Percentiles rank a stretch among this genome's conserved stretches.
These are phyloP conservation scores for Otocyon megalotis DNA, from an alignment of 2,113 vertebrate species.

Conservation along the genomic window DNA sequence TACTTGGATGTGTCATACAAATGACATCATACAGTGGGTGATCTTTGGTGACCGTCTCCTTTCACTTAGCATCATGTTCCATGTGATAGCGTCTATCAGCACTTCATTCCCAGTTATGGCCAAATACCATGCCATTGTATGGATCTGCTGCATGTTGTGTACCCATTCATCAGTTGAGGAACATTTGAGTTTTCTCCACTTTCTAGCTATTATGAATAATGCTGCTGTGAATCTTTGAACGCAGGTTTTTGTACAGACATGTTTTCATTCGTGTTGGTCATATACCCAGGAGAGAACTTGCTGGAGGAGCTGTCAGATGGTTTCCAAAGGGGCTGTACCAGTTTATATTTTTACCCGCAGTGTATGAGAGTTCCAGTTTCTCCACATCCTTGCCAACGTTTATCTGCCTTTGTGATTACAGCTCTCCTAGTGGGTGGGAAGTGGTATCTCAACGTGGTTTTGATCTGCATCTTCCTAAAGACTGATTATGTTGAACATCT, in stretches of 20 bases:
- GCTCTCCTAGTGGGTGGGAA: not conserved
- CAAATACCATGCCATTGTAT: not conserved
- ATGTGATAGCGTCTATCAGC: not conserved
- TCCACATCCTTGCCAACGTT: not conserved
- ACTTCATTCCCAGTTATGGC: not conserved
- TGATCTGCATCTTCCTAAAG: slow-evolving; percentile 27
- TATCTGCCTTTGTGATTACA: not conserved
- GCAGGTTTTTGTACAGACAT: not conserved
- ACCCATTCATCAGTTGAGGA: not conserved
- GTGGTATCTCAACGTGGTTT: not conserved
- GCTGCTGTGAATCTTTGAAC: not conserved
- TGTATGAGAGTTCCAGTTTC: not conserved
- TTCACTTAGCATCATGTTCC: not conserved
- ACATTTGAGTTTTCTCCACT: not conserved
- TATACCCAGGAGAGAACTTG: slow-evolving; percentile 18
- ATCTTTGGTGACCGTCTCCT: not conserved
- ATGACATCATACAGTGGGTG: not conserved
- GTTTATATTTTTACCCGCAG: not conserved
- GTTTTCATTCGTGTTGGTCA: slow-evolving; percentile 19
- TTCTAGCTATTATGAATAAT: not conserved
- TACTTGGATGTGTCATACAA: not conserved
- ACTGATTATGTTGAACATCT: not conserved
- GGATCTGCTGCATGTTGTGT: not conserved
- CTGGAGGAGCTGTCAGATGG: slow-evolving; percentile 5
- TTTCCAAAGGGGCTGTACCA: not conserved